A percentile compares a stretch with the other conserved stretches of the same genome.
Conservation (phyloP, 2,888 invertebrate genomes). For the Erynnis tages region DNA sequence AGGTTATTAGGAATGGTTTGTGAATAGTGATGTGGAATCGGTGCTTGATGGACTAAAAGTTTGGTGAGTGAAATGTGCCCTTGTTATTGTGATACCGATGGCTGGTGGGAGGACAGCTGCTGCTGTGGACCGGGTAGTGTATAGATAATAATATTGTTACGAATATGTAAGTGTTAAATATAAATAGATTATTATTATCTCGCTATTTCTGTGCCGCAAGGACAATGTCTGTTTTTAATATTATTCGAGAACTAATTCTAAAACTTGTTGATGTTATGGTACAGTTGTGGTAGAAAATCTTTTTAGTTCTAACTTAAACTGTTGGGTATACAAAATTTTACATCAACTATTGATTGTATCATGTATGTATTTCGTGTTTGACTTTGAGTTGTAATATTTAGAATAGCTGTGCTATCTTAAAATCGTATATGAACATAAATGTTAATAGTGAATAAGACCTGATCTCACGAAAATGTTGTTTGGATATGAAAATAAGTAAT, state of each 20-base stretch:
- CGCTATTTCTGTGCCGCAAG: slow-evolving; percentile 56
- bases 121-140: slow-evolving; percentile 56
- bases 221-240: slow-evolving; percentile 71
- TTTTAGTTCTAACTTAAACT: slow-evolving; percentile 28
- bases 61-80: slow-evolving; percentile 55
- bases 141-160: slow-evolving; percentile 58
- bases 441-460: slow-evolving; percentile 54
- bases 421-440: slow-evolving; percentile 37
- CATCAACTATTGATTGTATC: slow-evolving; percentile 41
- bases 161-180: slow-evolving; percentile 68
- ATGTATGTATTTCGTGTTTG: slow-evolving; percentile 42
- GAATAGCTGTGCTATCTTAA: slow-evolving; percentile 40
- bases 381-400: slow-evolving; percentile 34
- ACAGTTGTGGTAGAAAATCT: slow-evolving; percentile 21
- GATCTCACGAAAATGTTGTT: slow-evolving; percentile 68
- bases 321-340: slow-evolving; percentile 47
- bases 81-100: slow-evolving; percentile 65
- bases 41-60: slow-evolving; percentile 45
- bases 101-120: slow-evolving; percentile 44
- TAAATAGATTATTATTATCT: slow-evolving; percentile 65
- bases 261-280: slow-evolving; percentile 40
- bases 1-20: slow-evolving; percentile 31
- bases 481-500: slow-evolving; percentile 37
- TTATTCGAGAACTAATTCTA: slow-evolving; percentile 61
- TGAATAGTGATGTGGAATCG: slow-evolving; percentile 39